Conservation (phyloP, 2,797 vertebrate species). For the Molossus alvarezi region DNA sequence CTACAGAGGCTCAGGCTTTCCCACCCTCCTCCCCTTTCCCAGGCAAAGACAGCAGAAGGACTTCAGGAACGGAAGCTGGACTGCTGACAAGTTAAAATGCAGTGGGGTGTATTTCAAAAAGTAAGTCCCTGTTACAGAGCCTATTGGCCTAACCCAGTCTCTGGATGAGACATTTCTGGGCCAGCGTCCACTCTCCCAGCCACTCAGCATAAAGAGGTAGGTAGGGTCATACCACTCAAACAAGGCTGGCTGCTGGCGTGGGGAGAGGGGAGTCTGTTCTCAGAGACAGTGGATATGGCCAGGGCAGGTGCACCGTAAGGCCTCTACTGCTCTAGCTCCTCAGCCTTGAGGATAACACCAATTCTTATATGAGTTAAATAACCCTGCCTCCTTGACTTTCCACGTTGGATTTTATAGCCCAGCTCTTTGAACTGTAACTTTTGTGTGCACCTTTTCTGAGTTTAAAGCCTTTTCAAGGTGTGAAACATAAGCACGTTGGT, state of each 20-base stretch:
- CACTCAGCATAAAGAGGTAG: rapidly evolving
- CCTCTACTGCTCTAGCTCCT: neutral
- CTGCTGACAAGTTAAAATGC: neutral
- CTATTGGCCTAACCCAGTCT: neutral
- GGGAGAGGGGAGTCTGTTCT: neutral
- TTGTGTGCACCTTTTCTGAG: neutral
- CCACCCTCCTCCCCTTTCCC: too few relatives aligned
- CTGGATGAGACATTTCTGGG: neutral
- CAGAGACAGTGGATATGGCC: neutral
- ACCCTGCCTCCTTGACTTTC: conserved; percentile 9
- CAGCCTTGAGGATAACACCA: neutral
- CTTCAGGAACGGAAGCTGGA: neutral
- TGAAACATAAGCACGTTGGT: conserved; percentile 47
- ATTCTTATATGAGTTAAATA: conserved; percentile 16
- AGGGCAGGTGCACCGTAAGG: neutral
- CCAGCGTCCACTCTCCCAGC: neutral
- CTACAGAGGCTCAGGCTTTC: too few relatives aligned
- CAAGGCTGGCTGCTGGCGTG: neutral
- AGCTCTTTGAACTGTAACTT: conserved; percentile 33
- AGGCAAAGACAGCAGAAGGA: conserved; percentile 1
- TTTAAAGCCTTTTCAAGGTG: conserved; percentile 53
- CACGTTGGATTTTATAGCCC: conserved; percentile 21
- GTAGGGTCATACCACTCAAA: too few relatives aligned
- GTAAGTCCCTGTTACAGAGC: neutral
- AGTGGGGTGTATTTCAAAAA: neutral